Evolutionary conservation across 2,888 invertebrate genomes (phyloP), one percentile per base, ranked within the genome.

Genomic region (Stomorhina lunata): DNA sequence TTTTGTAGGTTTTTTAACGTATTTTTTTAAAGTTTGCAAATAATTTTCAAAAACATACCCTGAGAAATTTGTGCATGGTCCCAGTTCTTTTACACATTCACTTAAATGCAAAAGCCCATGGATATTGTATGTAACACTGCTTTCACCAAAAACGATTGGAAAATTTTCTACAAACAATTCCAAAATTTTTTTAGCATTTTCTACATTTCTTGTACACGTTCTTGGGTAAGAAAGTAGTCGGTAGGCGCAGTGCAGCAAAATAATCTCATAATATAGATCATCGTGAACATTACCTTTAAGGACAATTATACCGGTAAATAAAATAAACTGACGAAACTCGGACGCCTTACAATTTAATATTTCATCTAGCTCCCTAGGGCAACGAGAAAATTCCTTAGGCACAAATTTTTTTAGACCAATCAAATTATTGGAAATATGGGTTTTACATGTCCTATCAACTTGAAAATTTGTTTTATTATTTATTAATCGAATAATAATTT

Each of bases 41-140:
- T 71, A 57, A 45, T 57, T 71, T 10, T 71, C 43, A 15, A 71
- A 71, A 3, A 20, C 2, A 25, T 69, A 69, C 27, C 5, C 27
- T 2, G 68, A 69, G 43, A 69, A 71, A 27, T 45, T 57, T n/a
- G 45, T 32, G n/a, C 55, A 57, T 45, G 45, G 45, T 27, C 63
- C 27, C 17, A 63, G 32, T 45, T 63, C 27, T 45, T 27, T 43
- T n/a, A 63, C 43, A 27, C 40, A 40, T 1, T 45, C 43, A 10
- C 69, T 69, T 57, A 69, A 55, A 57, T 69, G 43, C 12, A 69
- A 10, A 69, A 69, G 55, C 27, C 57, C 69, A 55, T 57, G 69
- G 12, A 57, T 27, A 22, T 69, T 57, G 29, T 57, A 57, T 12
- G 69, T 55, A 12, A 57, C 29, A 7, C 53, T 66, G 45, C n/a